Evolutionary conservation across 2,888 invertebrate species (phyloP), one percentile per base, ranked within the genome.

Genomic region (Xestobium rufovillosum): DNA sequence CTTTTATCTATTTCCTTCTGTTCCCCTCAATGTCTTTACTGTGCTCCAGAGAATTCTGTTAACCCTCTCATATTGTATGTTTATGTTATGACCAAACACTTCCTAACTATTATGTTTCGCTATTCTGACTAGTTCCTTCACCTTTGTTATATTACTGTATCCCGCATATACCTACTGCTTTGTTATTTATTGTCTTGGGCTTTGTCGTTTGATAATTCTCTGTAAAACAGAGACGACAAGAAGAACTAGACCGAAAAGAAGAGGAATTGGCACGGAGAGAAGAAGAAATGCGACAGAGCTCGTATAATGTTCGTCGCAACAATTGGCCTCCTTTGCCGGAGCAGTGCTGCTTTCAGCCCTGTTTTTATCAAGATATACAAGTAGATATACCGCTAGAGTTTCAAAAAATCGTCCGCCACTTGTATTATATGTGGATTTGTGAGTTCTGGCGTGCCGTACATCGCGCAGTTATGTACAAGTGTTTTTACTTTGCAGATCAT

Each of bases 281-380:
- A 63, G 89, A 92, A 49, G 90, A 91, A 65, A 72, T 94, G 48
- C 67, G 78, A 25, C 72, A 76, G 11, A 73, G 73, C 67, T 8
- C 70, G 34, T 67, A 65, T 41, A 76, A 80, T 25, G 77, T 78
- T 3, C 68, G 90, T 50, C 75, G 85, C 51, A 96, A 98, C 66
- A 99, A 98, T 69, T 99, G 96, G 95, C 98, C 98, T 1, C 98
- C 98, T 0, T 66, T 99, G 46, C 97, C 98, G 1, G 80, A 84
- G 35, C 83, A 84, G 57, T 89, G 88, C 55, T 94, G 91, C 42
- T 77, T 96, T 43, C 90, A 95, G 61, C 97, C 98, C 0, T 99
- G 98, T 66, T 98, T 99, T 71, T 97, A 97, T 67, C 97, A 98
- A 73, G 97, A 99, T 66, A 95, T 99, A 53, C 90, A 91, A 64